These are phyloP conservation scores for Aphis craccivora DNA, from an alignment of 1,140 invertebrate genomes.

Conservation along the genomic window DNA sequence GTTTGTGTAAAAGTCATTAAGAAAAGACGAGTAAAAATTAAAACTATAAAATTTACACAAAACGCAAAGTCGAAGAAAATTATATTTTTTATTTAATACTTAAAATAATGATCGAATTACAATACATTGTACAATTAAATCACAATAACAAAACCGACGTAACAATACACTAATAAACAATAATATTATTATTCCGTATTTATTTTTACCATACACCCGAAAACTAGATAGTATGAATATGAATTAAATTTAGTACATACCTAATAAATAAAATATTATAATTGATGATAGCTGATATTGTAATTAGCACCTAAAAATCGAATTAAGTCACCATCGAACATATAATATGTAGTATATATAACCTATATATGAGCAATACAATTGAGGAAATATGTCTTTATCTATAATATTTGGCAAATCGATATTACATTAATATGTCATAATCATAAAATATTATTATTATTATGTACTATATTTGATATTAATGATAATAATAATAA, in stretches of 20 bases:
- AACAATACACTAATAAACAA: not conserved
- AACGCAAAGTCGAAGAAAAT: not conserved
- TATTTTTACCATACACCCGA: not conserved
- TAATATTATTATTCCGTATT: not conserved
- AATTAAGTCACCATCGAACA: not conserved
- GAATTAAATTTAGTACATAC: not conserved
- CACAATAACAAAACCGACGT: conserved; percentile 30
- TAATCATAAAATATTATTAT: not conserved
- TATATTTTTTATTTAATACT: conserved; percentile 5
- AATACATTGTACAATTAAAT: conserved; percentile 16
- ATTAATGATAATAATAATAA: not conserved
- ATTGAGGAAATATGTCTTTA: not conserved
- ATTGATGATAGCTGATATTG: not conserved
- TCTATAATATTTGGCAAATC: conserved; percentile 37
- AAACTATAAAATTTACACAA: not conserved
- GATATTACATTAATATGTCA: conserved; percentile 11
- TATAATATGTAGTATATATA: conserved; percentile 8
- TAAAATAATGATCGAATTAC: conserved; percentile 23
- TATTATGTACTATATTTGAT: not conserved
- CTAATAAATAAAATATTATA: not conserved
- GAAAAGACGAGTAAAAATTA: not conserved
- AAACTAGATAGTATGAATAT: not conserved
- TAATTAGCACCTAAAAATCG: not conserved
- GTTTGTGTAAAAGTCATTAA: not conserved
- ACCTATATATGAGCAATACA: conserved; percentile 39